phyloP scores from a whole-genome alignment of 2,797 vertebrate genomes.

The Molossus molossus region DNA sequence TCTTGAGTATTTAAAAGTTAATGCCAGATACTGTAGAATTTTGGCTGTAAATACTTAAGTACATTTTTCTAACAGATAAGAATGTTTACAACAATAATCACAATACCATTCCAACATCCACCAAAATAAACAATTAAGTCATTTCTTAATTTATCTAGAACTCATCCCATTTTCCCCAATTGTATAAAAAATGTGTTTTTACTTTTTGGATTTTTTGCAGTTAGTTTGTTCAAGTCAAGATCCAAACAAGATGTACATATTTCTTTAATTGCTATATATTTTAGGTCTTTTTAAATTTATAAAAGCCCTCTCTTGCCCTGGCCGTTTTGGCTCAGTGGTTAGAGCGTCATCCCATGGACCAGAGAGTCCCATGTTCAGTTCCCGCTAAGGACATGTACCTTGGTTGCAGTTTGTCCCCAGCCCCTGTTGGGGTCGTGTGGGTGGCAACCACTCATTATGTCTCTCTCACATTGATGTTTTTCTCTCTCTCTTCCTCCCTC shows the following conservation, averaged over 20 bases:
- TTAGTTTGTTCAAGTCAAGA: background rate
- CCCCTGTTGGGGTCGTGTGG: too few relatives aligned
- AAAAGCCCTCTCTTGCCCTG: background rate
- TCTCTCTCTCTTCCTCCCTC: background rate
- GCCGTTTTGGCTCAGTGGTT: too few relatives aligned
- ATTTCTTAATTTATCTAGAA: constrained; percentile 5
- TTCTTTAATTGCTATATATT: background rate
- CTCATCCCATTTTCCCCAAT: background rate
- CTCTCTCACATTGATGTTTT: background rate
- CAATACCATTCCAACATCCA: background rate
- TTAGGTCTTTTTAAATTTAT: background rate
- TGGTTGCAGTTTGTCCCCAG: too few relatives aligned
- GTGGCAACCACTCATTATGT: background rate
- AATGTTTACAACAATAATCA: background rate
- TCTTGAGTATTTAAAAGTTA: background rate
- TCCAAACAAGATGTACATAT: background rate
- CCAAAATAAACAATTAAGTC: background rate
- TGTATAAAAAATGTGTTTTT: background rate
- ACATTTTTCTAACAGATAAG: background rate
- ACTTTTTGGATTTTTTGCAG: background rate
- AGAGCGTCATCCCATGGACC: too few relatives aligned
- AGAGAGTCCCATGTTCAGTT: too few relatives aligned
- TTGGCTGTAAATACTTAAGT: background rate
- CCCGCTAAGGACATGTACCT: too few relatives aligned
- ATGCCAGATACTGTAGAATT: background rate